These are phyloP conservation scores for Drosophila anomelani DNA, from an alignment of 2,888 invertebrate species.

Conservation along the genomic window DNA sequence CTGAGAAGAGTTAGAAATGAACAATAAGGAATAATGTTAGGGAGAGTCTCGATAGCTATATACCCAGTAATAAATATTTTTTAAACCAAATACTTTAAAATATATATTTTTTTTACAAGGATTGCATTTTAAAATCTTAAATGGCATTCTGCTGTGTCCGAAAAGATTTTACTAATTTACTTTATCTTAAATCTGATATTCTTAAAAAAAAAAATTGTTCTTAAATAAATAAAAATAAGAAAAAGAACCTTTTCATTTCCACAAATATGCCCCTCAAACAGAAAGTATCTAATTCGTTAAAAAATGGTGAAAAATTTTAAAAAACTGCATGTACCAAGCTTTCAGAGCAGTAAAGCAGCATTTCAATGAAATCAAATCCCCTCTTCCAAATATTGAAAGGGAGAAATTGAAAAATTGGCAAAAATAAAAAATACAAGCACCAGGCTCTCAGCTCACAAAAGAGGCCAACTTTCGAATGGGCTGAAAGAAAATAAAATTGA, in stretches of 20 bases:
- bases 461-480: not conserved
- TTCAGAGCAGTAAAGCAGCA: not conserved
- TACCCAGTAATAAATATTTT: not conserved
- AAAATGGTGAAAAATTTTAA: not conserved
- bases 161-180: too few species aligned
- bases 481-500: slow-evolving; percentile 6
- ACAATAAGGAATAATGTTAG: not conserved
- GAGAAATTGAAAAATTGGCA: not conserved
- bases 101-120: not conserved
- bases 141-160: too few species aligned
- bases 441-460: not conserved
- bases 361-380: not conserved
- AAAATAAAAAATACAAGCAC: slow-evolving; percentile 3
- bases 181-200: too few species aligned
- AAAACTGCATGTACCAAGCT: slow-evolving; percentile 6
- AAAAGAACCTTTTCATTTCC: too few species aligned
- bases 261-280: not conserved
- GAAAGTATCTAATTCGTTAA: not conserved
- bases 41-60: not conserved
- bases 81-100: not conserved
- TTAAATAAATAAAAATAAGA: too few species aligned
- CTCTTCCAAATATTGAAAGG: not conserved
- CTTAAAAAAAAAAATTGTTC: too few species aligned
- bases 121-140: too few species aligned
- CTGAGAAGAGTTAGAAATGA: not conserved